Conservation (phyloP, 2,113 vertebrate species). For the Hepsetus odoe region DNA sequence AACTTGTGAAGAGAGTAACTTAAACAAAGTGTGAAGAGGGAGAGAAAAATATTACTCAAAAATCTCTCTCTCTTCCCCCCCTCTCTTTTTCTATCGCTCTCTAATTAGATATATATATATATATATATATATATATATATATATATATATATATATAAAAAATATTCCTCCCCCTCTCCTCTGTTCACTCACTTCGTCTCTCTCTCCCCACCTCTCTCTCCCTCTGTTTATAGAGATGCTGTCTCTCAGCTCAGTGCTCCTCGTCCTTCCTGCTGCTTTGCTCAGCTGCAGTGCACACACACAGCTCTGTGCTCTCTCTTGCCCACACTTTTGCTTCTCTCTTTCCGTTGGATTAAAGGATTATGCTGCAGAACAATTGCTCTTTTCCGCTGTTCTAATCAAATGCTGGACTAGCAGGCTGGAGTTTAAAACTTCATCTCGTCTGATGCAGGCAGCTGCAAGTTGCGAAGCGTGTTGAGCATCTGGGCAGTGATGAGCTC, state of each 20-base stretch:
- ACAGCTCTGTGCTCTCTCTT: conserved; percentile 25
- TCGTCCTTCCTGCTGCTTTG: conserved; percentile 33
- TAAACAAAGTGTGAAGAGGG: not conserved
- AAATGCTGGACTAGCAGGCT: conserved; percentile 28
- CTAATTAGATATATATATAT: too few relatives aligned
- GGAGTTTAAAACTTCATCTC: conserved; percentile 23
- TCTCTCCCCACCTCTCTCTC: conserved; percentile 20
- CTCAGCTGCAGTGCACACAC: conserved; percentile 64
- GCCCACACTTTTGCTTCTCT: conserved; percentile 23
- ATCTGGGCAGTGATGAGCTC: not conserved
- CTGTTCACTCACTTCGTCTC: not conserved
- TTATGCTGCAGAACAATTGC: conserved; percentile 15
- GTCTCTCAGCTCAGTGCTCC: conserved; percentile 23
- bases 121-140: too few relatives aligned
- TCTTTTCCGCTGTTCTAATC: conserved; percentile 30
- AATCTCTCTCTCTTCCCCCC: not conserved
- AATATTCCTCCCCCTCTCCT: not conserved
- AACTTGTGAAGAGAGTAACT: not conserved
- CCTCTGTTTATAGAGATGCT: conserved; percentile 25
- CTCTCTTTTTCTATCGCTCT: not conserved
- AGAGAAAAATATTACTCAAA: not conserved
- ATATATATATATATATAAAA: too few relatives aligned
- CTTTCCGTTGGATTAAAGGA: conserved; percentile 23
- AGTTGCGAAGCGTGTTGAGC: conserved; percentile 7
- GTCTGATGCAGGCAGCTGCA: conserved; percentile 8